Percentiles rank a stretch among this genome's conserved stretches.
These are phyloP conservation scores for Theretra japonica DNA, from an alignment of 2,888 invertebrate genomes.

Conservation along the genomic window DNA sequence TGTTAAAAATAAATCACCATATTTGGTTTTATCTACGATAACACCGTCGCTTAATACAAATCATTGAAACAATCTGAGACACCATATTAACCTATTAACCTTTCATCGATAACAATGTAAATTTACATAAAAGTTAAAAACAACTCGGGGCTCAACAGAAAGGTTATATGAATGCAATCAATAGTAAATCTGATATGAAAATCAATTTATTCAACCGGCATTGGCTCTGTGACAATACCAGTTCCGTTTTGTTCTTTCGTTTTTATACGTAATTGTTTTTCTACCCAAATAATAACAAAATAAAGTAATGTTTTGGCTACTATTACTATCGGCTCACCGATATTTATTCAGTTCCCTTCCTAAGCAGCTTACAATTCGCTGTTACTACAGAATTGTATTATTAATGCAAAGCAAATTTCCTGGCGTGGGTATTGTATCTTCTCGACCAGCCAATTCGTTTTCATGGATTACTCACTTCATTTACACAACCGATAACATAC, in stretches of 20 bases:
- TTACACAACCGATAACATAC: slow-evolving; percentile 42
- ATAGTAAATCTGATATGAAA: slow-evolving; percentile 23
- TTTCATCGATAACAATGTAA: not conserved
- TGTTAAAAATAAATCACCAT: too few relatives aligned
- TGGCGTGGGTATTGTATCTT: slow-evolving; percentile 64
- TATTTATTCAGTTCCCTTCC: slow-evolving; percentile 75
- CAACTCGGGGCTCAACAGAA: not conserved
- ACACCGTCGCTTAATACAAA: not conserved
- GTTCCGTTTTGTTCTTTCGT: slow-evolving; percentile 41
- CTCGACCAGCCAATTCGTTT: slow-evolving; percentile 69
- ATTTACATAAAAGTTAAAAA: slow-evolving; percentile 8
- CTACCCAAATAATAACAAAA: not conserved
- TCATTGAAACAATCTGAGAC: not conserved
- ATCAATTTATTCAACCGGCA: slow-evolving; percentile 12
- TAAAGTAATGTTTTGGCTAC: slow-evolving; percentile 30
- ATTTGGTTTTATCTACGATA: too few relatives aligned
- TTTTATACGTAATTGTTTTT: slow-evolving; percentile 29
- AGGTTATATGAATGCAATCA: not conserved
- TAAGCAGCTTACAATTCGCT: slow-evolving; percentile 80
- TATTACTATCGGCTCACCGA: slow-evolving; percentile 59
- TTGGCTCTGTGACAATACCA: slow-evolving; percentile 29
- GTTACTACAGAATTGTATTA: slow-evolving; percentile 74
- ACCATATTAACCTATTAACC: not conserved
- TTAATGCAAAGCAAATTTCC: slow-evolving; percentile 76
- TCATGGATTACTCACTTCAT: slow-evolving; percentile 60